A percentile compares a stretch with the other conserved stretches of the same genome.
phyloP scores from a whole-genome alignment of 2,797 vertebrate genomes.

The Decapterus maruadsi region DNA sequence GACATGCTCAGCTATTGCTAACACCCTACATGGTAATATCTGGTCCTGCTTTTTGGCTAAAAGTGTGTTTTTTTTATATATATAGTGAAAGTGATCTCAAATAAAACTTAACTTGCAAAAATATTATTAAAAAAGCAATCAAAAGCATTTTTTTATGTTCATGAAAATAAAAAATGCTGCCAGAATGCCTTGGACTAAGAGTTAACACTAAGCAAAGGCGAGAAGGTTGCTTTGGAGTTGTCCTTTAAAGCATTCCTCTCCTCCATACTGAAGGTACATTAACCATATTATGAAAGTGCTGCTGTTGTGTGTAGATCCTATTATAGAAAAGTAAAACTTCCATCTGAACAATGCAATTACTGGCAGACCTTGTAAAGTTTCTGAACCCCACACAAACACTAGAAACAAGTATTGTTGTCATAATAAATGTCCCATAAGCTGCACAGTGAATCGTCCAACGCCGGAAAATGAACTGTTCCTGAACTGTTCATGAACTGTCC shows the following conservation, averaged over 20 bases:
- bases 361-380: constrained; percentile 20
- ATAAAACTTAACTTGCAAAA: no score
- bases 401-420: background rate
- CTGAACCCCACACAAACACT: background rate
- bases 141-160: no score
- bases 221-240: background rate
- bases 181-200: background rate
- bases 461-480: constrained; percentile 5
- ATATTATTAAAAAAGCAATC: no score
- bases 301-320: background rate
- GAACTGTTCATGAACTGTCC: no score
- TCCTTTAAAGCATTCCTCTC: background rate
- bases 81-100: no score
- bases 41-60: no score
- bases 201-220: background rate
- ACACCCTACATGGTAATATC: no score
- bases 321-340: constrained; percentile 3
- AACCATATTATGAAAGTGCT: constrained; percentile 1
- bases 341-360: background rate
- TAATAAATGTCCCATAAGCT: background rate
- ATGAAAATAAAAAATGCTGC: no score
- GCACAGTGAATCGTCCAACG: constrained; percentile 1
- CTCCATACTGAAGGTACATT: background rate
- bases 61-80: no score
- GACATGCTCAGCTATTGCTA: no score